Conservation (phyloP, 2,113 vertebrate genomes). For the Taxidea taxus region DNA sequence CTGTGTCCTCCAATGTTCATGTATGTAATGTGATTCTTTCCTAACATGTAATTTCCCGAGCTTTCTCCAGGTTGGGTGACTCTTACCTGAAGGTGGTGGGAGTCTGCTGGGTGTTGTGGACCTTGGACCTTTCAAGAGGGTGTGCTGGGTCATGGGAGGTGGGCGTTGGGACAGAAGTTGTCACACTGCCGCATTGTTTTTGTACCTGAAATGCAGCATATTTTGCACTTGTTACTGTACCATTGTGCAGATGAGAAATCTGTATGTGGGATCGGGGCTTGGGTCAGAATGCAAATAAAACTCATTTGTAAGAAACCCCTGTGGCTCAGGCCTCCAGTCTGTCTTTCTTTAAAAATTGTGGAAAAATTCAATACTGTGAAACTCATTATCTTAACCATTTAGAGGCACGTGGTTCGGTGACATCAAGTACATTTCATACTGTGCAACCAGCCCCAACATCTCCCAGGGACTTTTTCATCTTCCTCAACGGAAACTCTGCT, state of each 20-base stretch:
- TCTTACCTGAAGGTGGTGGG: slow-evolving; percentile 67
- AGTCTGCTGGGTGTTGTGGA: neutral
- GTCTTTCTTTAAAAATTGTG: neutral
- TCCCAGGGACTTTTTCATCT: neutral
- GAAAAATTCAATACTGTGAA: neutral
- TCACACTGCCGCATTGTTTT: slow-evolving; percentile 79
- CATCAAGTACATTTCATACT: too few species aligned
- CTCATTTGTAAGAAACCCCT: slow-evolving; percentile 80
- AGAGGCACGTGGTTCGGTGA: fast-evolving
- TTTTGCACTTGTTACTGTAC: slow-evolving; percentile 85
- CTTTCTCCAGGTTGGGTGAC: slow-evolving; percentile 59
- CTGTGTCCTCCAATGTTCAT: neutral
- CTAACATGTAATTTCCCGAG: neutral
- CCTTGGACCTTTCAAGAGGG: neutral
- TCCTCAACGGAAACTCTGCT: neutral
- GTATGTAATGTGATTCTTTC: slow-evolving; percentile 21
- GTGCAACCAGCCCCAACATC: fast-evolving
- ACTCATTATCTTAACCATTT: neutral
- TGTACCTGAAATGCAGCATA: slow-evolving; percentile 81
- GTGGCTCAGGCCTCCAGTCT: neutral
- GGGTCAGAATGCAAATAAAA: slow-evolving; percentile 85
- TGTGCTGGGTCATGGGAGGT: neutral
- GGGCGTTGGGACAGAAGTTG: slow-evolving; percentile 59
- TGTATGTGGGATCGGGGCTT: slow-evolving; percentile 80
- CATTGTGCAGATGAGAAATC: slow-evolving; percentile 75